Percentiles rank a stretch among this genome's conserved stretches.
These are phyloP conservation scores for Protonibea diacanthus DNA, from an alignment of 2,797 vertebrate species.

Conservation along the genomic window DNA sequence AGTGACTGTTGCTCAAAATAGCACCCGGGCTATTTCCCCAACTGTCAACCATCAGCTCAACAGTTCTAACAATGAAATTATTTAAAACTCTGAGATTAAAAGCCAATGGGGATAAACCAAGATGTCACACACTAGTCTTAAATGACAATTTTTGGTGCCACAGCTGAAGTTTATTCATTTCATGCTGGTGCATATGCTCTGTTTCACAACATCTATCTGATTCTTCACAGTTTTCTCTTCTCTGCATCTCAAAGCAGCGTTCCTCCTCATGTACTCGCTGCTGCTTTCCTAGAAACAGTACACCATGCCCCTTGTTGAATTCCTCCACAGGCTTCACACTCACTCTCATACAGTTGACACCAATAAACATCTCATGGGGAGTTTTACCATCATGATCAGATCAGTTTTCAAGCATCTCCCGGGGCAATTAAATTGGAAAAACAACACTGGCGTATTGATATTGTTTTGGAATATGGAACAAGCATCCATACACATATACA, in stretches of 20 bases:
- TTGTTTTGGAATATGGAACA: background rate
- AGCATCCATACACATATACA: too few relatives aligned
- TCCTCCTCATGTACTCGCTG: background rate
- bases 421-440: constrained; percentile 51
- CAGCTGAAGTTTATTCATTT: constrained; percentile 27
- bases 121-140: constrained; percentile 25
- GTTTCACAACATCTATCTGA: constrained; percentile 30
- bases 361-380: constrained; percentile 12
- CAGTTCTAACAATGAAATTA: constrained; percentile 30
- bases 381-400: constrained; percentile 21
- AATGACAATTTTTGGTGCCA: background rate
- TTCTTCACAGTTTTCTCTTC: background rate
- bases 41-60: constrained; percentile 49
- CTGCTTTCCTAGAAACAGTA: background rate
- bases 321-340: background rate
- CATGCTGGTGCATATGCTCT: background rate
- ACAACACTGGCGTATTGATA: background rate
- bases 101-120: constrained; percentile 36
- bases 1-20: constrained; percentile 57
- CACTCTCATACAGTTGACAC: constrained; percentile 9
- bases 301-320: background rate
- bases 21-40: constrained; percentile 46
- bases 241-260: constrained; percentile 18
- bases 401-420: constrained; percentile 41
- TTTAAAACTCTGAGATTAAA: constrained; percentile 46